Conservation (phyloP, 2,888 invertebrate species). For the Athalia circularis region DNA sequence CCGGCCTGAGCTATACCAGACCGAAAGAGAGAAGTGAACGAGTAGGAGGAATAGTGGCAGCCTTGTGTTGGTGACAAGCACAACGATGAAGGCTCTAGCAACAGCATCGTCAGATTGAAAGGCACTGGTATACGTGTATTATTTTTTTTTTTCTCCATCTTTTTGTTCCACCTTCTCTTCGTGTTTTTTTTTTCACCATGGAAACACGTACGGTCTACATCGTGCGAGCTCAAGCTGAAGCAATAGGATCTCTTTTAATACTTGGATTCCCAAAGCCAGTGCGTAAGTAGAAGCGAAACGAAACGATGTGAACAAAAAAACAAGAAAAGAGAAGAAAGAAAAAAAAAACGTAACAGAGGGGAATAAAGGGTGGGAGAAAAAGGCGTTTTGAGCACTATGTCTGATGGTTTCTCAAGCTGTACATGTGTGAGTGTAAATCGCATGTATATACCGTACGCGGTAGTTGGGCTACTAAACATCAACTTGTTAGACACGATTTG, state of each 20-base stretch:
- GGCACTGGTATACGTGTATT: neutral
- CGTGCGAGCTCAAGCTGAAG: neutral
- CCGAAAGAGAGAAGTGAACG: neutral
- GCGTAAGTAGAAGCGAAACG: neutral
- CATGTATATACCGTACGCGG: too few relatives aligned
- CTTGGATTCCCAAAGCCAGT: neutral
- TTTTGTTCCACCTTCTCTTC: neutral
- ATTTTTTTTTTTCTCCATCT: too few relatives aligned
- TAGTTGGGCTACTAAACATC: too few relatives aligned
- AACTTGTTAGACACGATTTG: too few relatives aligned
- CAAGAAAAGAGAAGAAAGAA: too few relatives aligned
- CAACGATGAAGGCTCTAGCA: slow-evolving; percentile 1
- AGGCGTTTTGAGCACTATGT: too few relatives aligned
- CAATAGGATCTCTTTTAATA: neutral
- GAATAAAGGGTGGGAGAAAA: too few relatives aligned
- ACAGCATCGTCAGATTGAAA: slow-evolving; percentile 1
- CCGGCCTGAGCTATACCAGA: slow-evolving; percentile 14
- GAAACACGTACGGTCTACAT: neutral
- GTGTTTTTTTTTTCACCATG: slow-evolving; percentile 5
- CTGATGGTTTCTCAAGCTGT: too few relatives aligned
- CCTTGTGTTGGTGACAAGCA: neutral
- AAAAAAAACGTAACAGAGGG: too few relatives aligned
- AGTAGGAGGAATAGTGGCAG: neutral
- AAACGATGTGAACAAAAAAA: neutral
- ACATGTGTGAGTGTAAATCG: too few relatives aligned